Percentiles rank a stretch among this genome's conserved stretches.
phyloP scores from a whole-genome alignment of 2,797 vertebrate species.

The Sebastes cheni region DNA sequence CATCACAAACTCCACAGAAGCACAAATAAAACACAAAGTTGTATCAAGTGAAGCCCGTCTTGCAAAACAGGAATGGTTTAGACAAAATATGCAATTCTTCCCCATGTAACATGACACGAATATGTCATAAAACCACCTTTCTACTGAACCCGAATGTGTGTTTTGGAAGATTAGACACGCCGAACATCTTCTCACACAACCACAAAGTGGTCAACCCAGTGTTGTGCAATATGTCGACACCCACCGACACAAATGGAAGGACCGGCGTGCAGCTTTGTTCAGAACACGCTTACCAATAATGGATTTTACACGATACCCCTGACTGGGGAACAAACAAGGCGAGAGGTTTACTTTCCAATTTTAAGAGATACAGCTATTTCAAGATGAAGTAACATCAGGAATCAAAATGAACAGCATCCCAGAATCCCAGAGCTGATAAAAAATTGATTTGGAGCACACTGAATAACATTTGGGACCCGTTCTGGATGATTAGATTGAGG shows the following conservation, averaged over 20 bases:
- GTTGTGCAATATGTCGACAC: not conserved
- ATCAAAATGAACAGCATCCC: constrained; percentile 22
- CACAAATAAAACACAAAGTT: too few relatives aligned
- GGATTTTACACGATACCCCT: not conserved
- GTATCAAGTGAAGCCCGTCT: too few relatives aligned
- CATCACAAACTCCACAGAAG: too few relatives aligned
- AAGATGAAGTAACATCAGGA: not conserved
- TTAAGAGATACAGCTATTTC: not conserved
- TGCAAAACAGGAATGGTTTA: too few relatives aligned
- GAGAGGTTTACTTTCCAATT: constrained; percentile 12
- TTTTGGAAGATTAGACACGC: not conserved
- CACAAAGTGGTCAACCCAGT: not conserved
- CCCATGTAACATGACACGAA: not conserved
- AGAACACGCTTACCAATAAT: not conserved
- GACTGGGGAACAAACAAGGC: not conserved
- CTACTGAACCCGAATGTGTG: not conserved
- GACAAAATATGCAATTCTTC: not conserved
- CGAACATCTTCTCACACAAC: not conserved
- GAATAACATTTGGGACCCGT: constrained; percentile 32
- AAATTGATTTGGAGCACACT: constrained; percentile 33
- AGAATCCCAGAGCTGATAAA: constrained; percentile 37
- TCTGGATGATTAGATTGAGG: constrained; percentile 31
- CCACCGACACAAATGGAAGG: not conserved
- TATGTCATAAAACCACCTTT: not conserved
- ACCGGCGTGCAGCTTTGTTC: not conserved